phyloP scores from a whole-genome alignment of 2,113 vertebrate species.

The Grus americana region DNA sequence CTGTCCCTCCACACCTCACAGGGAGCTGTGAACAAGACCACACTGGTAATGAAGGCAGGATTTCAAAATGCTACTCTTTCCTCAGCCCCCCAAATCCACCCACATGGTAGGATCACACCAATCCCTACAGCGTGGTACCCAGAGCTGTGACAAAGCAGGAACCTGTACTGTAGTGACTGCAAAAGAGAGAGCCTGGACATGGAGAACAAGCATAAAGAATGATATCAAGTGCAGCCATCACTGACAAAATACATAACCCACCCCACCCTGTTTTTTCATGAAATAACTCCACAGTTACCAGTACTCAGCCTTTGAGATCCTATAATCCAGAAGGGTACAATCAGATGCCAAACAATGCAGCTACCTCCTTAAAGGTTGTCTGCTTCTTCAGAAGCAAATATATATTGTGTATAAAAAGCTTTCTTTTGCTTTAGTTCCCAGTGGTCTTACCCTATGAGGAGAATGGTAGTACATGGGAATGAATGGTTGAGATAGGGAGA shows the following conservation, averaged over 20 bases:
- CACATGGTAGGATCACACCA: rapidly evolving
- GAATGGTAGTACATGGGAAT: background rate
- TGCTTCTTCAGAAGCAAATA: background rate
- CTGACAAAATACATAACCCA: background rate
- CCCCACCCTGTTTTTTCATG: rapidly evolving
- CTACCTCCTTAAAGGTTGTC: background rate
- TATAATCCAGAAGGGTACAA: background rate
- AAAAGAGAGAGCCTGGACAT: background rate
- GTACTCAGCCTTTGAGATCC: background rate
- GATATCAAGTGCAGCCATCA: background rate
- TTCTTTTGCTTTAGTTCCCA: background rate
- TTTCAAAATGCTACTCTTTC: background rate
- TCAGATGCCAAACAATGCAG: background rate
- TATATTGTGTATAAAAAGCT: background rate
- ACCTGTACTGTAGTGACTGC: background rate
- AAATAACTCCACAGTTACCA: background rate
- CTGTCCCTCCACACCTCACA: background rate
- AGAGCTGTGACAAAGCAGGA: background rate
- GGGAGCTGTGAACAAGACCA: background rate
- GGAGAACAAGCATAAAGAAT: background rate
- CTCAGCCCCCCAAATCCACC: background rate
- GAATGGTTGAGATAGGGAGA: background rate
- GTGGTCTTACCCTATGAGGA: background rate
- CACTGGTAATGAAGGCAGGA: background rate
- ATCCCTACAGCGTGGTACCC: rapidly evolving